Base-by-base conservation (phyloP, 2,113 vertebrate species). In the Myotis lucifugus region DNA sequence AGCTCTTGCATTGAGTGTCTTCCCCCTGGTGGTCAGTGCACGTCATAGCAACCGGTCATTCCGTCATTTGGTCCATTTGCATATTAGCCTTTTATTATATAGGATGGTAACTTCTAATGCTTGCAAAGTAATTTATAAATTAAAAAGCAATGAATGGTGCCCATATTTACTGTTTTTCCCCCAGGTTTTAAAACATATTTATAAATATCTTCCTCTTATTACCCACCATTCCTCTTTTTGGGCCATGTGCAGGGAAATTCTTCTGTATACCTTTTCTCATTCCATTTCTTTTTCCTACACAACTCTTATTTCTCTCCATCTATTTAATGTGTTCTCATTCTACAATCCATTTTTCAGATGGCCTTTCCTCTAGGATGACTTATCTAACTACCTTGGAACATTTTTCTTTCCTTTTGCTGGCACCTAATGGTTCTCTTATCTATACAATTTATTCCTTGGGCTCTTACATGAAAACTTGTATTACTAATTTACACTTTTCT, bases 401-500 rank as follows among this genome's bases (percentile, higher is more conserved):
- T 76, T 46, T 95, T 73, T 52, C 29, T 48, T 88, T 81, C 11
- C 6, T 15, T 42, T 84, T 21, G 34, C 5, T 69, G 19, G 32
- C 12, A 85, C 12, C 40, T 81, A 89, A 72, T 82, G 50, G 29
- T 21, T 2, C 19, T 77, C 69, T 66, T 82, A 82, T 69, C 34
- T 92, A 27, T 77, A 82, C 14, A 56, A 27, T 85, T 54, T 92
- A 81, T 92, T 88, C 29, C 69, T 54, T 79, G 79, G 74, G 6
- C 4, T 79, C 15, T 61, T 85, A 59, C 9, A 72, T 70, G 34
- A 64, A 95, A 86, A 32, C 32, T 76, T 74, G 5, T 82, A 34
- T 66, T 79, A 70, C 69, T 92, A 32, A 25, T 84, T 89, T 83
- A 34, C 1, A 40, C 82, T 93, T 93, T 83, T 73, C 64, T 88